Evolutionary conservation across 2,797 vertebrate species (phyloP), one percentile per base, ranked within the genome.

Genomic region (Podargus strigoides): DNA sequence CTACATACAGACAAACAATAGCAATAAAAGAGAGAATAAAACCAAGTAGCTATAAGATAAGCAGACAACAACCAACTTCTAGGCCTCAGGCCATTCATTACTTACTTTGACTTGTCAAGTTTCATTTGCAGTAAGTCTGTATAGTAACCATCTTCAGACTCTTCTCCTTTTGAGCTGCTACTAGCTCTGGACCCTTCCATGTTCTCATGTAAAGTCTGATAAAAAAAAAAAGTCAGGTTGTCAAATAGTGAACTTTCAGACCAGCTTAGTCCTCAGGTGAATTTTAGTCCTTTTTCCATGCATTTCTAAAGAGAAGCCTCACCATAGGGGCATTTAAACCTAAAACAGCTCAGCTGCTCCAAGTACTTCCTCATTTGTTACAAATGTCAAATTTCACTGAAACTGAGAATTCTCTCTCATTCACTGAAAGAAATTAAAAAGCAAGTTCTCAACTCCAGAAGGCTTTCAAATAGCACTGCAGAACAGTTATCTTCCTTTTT

Each of bases 51-150:
- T 47, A 30, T 14, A 62, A 55, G 5, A 47, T 12, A 73, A 49
- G 7, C 15, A 30, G 34, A n/a, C 19, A 53, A 44, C 6, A 55
- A 23, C 5, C 21, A 53, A 62, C 18, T 44, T 42, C 12, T 37
- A 36, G 36, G 34, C 22, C 53, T 53, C 42, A 46, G 50, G 47
- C 34, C 46, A 24, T 24, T 24, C 46, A 63, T 34, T 46, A 98
- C 99, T 98, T 97, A 99, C 99, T 98, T 98, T 2, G 98, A 97
- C 92, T 98, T 99, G 62, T 97, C 97, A 62, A 99, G 98, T 95
- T 99, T 98, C 97, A 99, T 98, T 91, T 99, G 98, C 69, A 99
- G 98, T 91, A 99, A 97, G 94, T 99, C 98, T 3, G 98, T 98
- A 79, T 99, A 99, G 92, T 99, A 99, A n/a, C 95, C 96, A 76